A percentile compares a stretch with the other conserved stretches of the same genome.
phyloP scores from a whole-genome alignment of 2,113 vertebrate species.

The Lampris incognitus region DNA sequence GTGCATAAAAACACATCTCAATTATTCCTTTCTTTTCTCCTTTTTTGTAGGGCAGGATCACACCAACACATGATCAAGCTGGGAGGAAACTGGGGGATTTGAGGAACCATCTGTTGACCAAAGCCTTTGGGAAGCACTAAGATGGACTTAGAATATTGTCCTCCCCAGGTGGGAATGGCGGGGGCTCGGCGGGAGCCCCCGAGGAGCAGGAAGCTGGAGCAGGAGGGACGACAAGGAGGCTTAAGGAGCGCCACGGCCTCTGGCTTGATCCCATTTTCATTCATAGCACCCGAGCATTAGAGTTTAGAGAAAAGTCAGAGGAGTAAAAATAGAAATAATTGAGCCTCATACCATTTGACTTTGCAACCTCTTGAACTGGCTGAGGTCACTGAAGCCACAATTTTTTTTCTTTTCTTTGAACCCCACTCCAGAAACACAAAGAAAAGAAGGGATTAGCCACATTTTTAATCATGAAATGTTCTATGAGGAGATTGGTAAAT shows the following conservation, averaged over 20 bases:
- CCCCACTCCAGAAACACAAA: constrained; percentile 3
- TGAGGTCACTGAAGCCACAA: neutral
- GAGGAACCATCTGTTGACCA: constrained; percentile 84
- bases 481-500: neutral
- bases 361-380: neutral
- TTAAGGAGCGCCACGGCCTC: constrained; percentile 47
- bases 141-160: constrained; percentile 84
- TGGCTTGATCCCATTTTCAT: constrained; percentile 74
- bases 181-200: constrained; percentile 44
- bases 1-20: constrained; percentile 36
- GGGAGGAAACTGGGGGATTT: constrained; percentile 80
- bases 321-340: constrained; percentile 10
- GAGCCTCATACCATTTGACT: neutral
- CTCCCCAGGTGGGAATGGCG: constrained; percentile 82
- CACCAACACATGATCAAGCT: constrained; percentile 78
- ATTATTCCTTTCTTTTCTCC: neutral
- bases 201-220: constrained; percentile 29
- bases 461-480: neutral
- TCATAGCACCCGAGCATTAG: constrained; percentile 56
- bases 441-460: constrained; percentile 14
- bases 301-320: constrained; percentile 32
- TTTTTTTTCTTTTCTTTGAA: neutral
- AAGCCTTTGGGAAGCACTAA: constrained; percentile 80
- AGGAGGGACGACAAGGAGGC: constrained; percentile 56
- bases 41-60: constrained; percentile 71